These are phyloP conservation scores for Diloba caeruleocephala DNA, from an alignment of 2,888 invertebrate genomes.

Conservation along the genomic window DNA sequence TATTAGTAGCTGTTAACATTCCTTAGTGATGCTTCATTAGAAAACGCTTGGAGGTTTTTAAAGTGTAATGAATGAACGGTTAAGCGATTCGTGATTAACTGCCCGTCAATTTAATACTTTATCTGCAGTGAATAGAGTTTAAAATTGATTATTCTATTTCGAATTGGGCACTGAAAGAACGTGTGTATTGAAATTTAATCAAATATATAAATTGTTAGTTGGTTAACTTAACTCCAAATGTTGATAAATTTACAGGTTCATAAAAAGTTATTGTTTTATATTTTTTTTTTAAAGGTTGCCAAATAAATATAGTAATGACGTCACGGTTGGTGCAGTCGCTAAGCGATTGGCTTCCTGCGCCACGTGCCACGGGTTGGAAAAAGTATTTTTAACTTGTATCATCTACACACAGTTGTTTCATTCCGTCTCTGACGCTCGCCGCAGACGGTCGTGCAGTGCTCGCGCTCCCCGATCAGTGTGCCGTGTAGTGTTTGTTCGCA, in stretches of 20 bases:
- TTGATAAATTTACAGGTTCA: constrained; percentile 3
- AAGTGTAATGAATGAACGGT: constrained; percentile 60
- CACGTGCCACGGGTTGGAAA: too few relatives aligned
- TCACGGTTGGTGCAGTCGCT: too few relatives aligned
- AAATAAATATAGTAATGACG: too few relatives aligned
- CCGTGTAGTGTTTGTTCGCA: too few relatives aligned
- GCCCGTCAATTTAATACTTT: constrained; percentile 24
- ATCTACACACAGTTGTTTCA: too few relatives aligned
- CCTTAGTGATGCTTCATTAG: constrained; percentile 71
- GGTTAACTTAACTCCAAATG: constrained; percentile 20
- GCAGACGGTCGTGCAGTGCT: too few relatives aligned
- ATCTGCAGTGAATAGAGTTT: constrained; percentile 5
- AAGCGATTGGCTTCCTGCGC: too few relatives aligned
- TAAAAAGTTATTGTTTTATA: background rate
- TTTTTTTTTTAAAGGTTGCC: too few relatives aligned
- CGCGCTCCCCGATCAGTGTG: too few relatives aligned
- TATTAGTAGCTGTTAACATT: constrained; percentile 72
- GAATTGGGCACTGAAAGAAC: constrained; percentile 8
- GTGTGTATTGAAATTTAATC: constrained; percentile 24
- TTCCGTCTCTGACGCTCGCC: too few relatives aligned
- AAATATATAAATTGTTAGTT: constrained; percentile 17
- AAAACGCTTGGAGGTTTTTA: constrained; percentile 67
- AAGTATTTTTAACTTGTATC: too few relatives aligned
- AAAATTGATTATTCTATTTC: background rate
- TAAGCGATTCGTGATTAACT: constrained; percentile 21